phyloP scores from a whole-genome alignment of 2,797 vertebrate species.

The Spinus pinus region DNA sequence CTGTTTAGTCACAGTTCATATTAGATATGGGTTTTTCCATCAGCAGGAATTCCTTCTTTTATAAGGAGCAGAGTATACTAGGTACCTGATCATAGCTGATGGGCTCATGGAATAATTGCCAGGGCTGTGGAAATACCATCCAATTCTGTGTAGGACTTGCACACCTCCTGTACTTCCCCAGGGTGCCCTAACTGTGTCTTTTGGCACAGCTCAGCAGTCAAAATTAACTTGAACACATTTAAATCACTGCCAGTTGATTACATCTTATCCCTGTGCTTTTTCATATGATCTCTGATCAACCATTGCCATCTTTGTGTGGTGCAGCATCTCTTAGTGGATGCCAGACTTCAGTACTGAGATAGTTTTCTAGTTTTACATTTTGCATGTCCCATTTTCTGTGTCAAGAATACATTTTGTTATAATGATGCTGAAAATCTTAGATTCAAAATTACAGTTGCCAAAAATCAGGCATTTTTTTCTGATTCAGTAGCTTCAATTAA shows the following conservation, averaged over 20 bases:
- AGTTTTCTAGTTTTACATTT: background rate
- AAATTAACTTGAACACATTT: background rate
- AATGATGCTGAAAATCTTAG: accelerated
- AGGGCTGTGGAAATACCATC: background rate
- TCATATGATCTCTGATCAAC: background rate
- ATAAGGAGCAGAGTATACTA: background rate
- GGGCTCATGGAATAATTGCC: background rate
- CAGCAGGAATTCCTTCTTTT: background rate
- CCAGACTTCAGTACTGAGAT: background rate
- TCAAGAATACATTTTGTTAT: background rate
- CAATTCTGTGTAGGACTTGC: background rate
- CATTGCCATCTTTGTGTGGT: background rate
- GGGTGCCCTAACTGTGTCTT: background rate
- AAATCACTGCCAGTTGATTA: background rate
- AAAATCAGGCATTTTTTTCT: background rate
- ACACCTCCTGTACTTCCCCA: accelerated
- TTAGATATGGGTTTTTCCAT: background rate
- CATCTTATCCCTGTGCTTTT: background rate
- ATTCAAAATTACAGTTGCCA: background rate
- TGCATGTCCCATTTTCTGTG: background rate
- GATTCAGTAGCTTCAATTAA: background rate
- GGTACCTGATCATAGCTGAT: background rate
- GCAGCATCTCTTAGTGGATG: background rate
- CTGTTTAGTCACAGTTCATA: background rate
- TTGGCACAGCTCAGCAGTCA: background rate